Base-by-base conservation (phyloP, 2,113 vertebrate species). In the Phoenicopterus ruber region DNA sequence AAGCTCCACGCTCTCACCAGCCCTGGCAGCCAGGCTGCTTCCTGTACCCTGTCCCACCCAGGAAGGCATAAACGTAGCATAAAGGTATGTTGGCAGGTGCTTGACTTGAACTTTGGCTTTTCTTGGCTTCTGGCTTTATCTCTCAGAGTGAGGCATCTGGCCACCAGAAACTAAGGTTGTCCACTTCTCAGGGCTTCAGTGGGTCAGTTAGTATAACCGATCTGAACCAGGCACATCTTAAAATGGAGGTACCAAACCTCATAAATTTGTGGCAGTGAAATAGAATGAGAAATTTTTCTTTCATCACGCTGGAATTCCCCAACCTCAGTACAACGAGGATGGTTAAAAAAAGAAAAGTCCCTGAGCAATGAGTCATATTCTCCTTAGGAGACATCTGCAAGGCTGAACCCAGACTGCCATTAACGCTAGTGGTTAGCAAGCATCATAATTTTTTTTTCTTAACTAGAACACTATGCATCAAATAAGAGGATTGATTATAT, bases 351-450 rank as follows among this genome's bases (percentile, higher is more conserved):
- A 88, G 94, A 77, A 54, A 78, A 63, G 32, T 54, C 91, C 92
- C 66, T 50, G 32, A 85, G 66, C 28, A 87, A 54, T 97, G 95
- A 97, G 72, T 95, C 95, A 97, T 80, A 67, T 63, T 73, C 42
- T 89, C 55, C 74, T 90, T 38, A 80, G 80, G 52, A 92, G 77
- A 84, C 2, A 3, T 69, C 29, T 85, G 46, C 57, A n/a, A 67
- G 38, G 49, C 57, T 91, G 72, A 79, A 34, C 42, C 42, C 82
- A 77, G 49, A 22, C 54, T 82, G 71, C 34, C n/a, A 36, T 40
- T 72, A 80, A 73, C 28, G 57, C 47, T 50, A 19, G 52, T 62
- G n/a, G 54, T 82, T 86, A 85, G 21, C 29, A 82, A 24, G n/a
- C 20, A 54, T 25, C 2, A 9, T 44, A 12, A 2, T 28, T 88